phyloP scores from a whole-genome alignment of 2,888 invertebrate genomes.

The Camptogramma bilineatum region DNA sequence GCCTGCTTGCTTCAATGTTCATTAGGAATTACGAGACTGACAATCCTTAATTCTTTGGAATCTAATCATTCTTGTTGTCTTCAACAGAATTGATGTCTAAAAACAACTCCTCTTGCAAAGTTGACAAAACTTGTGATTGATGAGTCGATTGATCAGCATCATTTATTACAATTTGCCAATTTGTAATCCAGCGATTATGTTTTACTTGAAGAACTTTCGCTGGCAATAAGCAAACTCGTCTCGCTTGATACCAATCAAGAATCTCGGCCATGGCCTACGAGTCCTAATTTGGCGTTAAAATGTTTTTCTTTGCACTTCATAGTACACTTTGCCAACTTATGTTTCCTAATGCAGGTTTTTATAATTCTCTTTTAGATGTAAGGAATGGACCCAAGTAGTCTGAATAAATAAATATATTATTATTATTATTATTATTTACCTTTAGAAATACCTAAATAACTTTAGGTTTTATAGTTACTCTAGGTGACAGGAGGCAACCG shows the following conservation, averaged over 20 bases:
- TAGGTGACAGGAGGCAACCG: no score
- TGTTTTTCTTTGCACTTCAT: slow-evolving; percentile 1
- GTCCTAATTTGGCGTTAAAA: slow-evolving; percentile 4
- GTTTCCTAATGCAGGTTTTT: background rate
- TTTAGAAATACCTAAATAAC: no score
- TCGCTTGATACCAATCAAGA: slow-evolving; percentile 8
- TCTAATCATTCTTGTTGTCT: no score
- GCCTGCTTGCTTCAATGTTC: no score
- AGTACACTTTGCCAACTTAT: background rate
- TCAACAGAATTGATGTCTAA: slow-evolving; percentile 5
- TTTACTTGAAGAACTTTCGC: background rate
- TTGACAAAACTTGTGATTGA: slow-evolving; percentile 17
- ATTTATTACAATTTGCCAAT: slow-evolving; percentile 3
- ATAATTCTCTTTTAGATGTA: no score
- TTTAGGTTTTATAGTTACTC: no score
- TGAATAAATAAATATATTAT: no score
- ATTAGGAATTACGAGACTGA: no score
- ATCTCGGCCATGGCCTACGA: slow-evolving; percentile 15
- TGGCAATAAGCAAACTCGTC: slow-evolving; percentile 1
- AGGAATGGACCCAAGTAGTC: no score
- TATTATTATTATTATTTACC: no score
- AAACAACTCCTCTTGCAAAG: slow-evolving; percentile 8
- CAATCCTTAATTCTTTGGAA: no score
- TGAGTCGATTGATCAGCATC: slow-evolving; percentile 7
- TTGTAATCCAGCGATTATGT: slow-evolving; percentile 1